Base-by-base conservation (phyloP, 2,113 vertebrate species). In the Pollimyrus isidori region DNA sequence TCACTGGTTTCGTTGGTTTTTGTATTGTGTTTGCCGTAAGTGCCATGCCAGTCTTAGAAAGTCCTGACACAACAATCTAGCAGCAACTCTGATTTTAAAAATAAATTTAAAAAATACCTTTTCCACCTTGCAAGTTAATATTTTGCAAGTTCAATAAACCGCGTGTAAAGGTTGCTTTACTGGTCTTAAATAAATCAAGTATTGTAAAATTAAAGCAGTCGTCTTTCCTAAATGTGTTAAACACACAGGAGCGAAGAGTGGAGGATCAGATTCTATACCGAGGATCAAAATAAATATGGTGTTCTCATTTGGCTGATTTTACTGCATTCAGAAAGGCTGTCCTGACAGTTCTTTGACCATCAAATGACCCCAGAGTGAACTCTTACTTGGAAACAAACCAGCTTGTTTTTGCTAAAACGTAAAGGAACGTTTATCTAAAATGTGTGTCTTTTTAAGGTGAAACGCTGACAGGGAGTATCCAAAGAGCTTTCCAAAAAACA, bases 91-190 rank as follows among this genome's bases (percentile, higher is more conserved):
- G 26, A 15, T 42, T 42, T 42, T 19, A n/a, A 84, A 48, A 48
- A 48, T 45, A 13, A 42, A 82, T 9, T 2, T 1, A 35, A 82
- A 83, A 19, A 83, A 45, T n/a, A 48, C 82, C 23, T 87, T 88
- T 45, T 42, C 62, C 42, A 23, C 9, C 42, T 30, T 46, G 58
- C 42, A 88, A 73, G 87, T 73, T 48, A 30, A 88, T 88, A 73
- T 48, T 69, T 42, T 48, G n/a, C 48, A 21, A 69, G 30, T 21
- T 46, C 42, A 73, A 69, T 73, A 49, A 73, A 19, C 65, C 35
- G 42, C 30, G 65, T 82, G 42, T 52, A 80, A 35, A 89, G 88
- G n/a, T 82, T 53, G 26, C n/a, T 89, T 80, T 80, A 88, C 50
- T 82, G 17, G 65, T 82, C 69, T 35, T 42, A 80, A 89, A 82